These are phyloP conservation scores for Aurelia aurita DNA, from an alignment of 30 jellyfish, hydroid and myxozoan species.

Conservation along the genomic window DNA sequence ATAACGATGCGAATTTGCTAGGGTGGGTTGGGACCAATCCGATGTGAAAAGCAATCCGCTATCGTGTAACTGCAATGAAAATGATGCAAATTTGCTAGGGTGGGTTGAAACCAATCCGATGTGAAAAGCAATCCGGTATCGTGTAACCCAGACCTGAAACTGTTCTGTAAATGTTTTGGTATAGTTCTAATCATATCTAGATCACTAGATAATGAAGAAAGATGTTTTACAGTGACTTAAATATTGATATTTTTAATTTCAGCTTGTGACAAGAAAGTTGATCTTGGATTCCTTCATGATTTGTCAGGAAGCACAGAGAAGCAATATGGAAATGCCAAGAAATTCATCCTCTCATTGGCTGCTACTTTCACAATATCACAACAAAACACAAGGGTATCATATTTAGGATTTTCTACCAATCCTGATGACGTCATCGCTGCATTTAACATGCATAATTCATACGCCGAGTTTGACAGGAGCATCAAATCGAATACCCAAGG, in stretches of 20 bases:
- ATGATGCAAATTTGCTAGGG: no score
- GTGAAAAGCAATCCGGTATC: no score
- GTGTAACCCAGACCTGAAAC: no score
- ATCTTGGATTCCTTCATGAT: slow-evolving; percentile 88
- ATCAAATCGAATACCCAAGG: slow-evolving; percentile 18
- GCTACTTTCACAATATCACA: slow-evolving; percentile 68
- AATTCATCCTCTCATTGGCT: slow-evolving; percentile 75
- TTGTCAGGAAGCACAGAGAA: slow-evolving; percentile 65
- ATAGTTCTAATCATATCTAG: no score
- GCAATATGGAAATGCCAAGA: slow-evolving; percentile 59
- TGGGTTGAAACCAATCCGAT: no score
- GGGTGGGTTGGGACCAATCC: no score
- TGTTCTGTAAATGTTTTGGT: no score
- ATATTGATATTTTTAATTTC: not conserved
- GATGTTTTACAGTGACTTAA: no score
- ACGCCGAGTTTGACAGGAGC: slow-evolving; percentile 41
- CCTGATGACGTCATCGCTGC: slow-evolving; percentile 61
- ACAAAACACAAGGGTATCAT: slow-evolving; percentile 72
- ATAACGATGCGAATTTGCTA: no score
- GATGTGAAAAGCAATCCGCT: no score
- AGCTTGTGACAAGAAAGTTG: slow-evolving; percentile 81
- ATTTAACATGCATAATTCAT: slow-evolving; percentile 58
- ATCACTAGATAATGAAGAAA: no score
- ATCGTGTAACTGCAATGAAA: no score
- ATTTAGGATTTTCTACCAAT: slow-evolving; percentile 60